Conservation (phyloP, 2,113 vertebrate species). For the Laticauda laticaudata region DNA sequence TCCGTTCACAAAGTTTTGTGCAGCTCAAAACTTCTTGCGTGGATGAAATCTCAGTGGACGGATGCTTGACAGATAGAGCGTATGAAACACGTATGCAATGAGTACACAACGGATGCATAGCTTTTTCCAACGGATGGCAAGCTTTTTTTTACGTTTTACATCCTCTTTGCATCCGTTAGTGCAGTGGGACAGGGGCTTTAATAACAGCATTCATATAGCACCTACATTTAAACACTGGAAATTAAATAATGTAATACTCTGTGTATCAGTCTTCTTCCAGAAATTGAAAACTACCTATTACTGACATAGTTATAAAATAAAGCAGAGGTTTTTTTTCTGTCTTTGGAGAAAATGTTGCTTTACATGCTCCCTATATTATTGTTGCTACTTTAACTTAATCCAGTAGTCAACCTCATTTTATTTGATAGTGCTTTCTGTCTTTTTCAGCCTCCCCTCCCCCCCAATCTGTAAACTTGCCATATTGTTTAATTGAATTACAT, state of each 20-base stretch:
- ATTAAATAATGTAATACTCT: background rate
- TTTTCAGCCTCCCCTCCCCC: background rate
- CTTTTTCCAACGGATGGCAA: too few relatives aligned
- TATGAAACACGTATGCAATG: too few relatives aligned
- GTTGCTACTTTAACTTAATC: conserved; percentile 11
- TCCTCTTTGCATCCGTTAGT: too few relatives aligned
- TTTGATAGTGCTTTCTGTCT: background rate
- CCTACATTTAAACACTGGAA: background rate
- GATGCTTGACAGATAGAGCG: too few relatives aligned
- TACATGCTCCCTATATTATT: background rate
- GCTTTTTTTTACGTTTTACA: too few relatives aligned
- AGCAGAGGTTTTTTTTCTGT: background rate
- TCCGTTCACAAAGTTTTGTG: too few relatives aligned
- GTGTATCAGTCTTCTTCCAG: background rate
- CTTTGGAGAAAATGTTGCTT: background rate
- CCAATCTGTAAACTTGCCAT: conserved; percentile 11
- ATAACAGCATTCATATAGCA: background rate
- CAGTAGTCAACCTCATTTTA: conserved; percentile 2
- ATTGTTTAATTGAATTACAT: conserved; percentile 21
- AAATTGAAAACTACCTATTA: background rate
- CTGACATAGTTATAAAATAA: background rate
- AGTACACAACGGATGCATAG: too few relatives aligned
- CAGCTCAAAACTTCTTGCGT: too few relatives aligned
- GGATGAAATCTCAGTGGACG: too few relatives aligned
- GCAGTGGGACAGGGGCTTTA: too few relatives aligned